Evolutionary conservation across 2,113 vertebrate genomes (phyloP).

Genomic region (Prochilodus magdalenae): DNA sequence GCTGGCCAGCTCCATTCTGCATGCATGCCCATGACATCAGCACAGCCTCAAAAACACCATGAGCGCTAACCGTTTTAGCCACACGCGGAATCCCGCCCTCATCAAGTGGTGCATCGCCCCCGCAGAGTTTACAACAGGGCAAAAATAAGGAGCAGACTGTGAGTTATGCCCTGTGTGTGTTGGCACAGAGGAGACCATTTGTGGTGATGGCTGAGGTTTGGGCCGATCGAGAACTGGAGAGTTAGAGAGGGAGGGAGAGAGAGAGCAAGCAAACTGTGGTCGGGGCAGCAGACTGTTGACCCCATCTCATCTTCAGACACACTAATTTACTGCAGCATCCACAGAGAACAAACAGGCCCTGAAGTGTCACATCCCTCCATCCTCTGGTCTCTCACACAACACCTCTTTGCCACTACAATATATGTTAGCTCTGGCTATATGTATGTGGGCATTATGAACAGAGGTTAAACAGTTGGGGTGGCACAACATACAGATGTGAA

Average conservation of each 20-base stretch:
- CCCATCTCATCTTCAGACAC: slow-evolving; percentile 36
- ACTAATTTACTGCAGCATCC: slow-evolving; percentile 39
- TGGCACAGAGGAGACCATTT: slow-evolving; percentile 68
- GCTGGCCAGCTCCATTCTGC: slow-evolving; percentile 39
- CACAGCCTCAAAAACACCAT: slow-evolving; percentile 61
- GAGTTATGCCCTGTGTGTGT: slow-evolving; percentile 70
- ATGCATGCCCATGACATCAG: slow-evolving; percentile 70
- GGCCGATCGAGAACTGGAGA: slow-evolving; percentile 56
- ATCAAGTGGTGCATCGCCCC: slow-evolving; percentile 49
- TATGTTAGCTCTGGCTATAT: not conserved
- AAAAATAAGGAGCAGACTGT: slow-evolving; percentile 63
- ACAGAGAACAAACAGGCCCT: slow-evolving; percentile 14
- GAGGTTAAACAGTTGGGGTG: not conserved
- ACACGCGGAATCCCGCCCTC: slow-evolving; percentile 69
- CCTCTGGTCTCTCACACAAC: slow-evolving; percentile 28
- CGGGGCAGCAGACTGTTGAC: slow-evolving; percentile 50
- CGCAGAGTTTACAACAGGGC: slow-evolving; percentile 52
- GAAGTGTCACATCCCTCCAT: slow-evolving; percentile 8
- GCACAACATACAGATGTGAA: too few species aligned
- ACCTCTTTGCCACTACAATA: not conserved
- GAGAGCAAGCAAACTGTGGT: slow-evolving; percentile 31
- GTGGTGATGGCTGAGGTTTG: slow-evolving; percentile 74
- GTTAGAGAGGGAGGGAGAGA: slow-evolving; percentile 36
- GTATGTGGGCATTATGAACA: not conserved
- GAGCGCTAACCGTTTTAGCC: slow-evolving; percentile 59